Evolutionary conservation across 2,113 vertebrate genomes (phyloP), one percentile per base, ranked within the genome.

Genomic region (Catharus fuscescens): DNA sequence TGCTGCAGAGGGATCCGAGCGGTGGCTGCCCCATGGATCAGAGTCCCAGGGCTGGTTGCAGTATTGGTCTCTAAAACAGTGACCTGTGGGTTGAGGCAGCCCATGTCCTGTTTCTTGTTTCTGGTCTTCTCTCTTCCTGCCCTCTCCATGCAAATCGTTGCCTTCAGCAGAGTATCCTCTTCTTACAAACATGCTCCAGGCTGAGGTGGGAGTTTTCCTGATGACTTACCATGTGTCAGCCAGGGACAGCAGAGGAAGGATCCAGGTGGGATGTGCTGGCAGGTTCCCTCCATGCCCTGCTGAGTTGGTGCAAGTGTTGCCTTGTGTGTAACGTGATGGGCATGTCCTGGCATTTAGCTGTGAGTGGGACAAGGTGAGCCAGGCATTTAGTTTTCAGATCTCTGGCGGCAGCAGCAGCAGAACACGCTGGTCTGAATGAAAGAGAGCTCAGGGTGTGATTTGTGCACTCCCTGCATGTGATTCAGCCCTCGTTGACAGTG

Each of bases 81-180:
- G 80, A 57, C 42, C 34, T 36, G 23, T 36, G 36, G 42, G 38
- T 40, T 42, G 52, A 36, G 56, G 40, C 48, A 47, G 60, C 72
- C 44, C 14, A 0, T 19, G 14, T 38, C 59, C 31, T 0, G 0
- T 82, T 88, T 72, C 88, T 52, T 2, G 0, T 54, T 81, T 40
- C 60, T 76, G 26, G 44, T 29, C 32, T 38, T 25, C 26, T 34
- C 14, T 57, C 26, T 6, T 72, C 38, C 14, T 6, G 3, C 32
- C 5, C 8, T 50, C n/a, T 73, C 29, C 0, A 0, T 60, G 19
- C 36, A 21, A 81, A 62, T 50, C 56, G 4, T 34, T 74, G 34
- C 47, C 42, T 61, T 48, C 57, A 53, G 61, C 36, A 6, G 52
- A 45, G 81, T 67, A 52, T 54, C 38, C 81, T 44, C 44, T 53